Conservation (phyloP, 2,113 vertebrate species). For the Chloroceryle aenea region DNA sequence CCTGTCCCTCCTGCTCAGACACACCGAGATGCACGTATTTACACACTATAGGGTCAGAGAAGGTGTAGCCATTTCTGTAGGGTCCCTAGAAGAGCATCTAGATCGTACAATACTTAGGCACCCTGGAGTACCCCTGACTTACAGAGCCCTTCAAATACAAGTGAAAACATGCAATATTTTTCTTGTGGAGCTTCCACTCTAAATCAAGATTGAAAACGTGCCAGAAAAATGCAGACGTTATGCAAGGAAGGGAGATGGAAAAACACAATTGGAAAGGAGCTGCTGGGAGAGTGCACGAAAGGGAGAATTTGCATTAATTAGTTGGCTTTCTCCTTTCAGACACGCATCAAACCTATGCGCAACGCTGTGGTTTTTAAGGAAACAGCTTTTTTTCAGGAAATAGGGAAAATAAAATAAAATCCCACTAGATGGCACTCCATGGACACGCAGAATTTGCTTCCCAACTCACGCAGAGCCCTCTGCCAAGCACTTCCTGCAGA, state of each 20-base stretch:
- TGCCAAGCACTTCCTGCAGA: background rate
- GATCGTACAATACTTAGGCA: background rate
- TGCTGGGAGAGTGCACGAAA: fast-evolving
- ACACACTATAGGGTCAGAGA: background rate
- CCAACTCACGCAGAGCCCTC: fast-evolving
- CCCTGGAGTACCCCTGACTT: background rate
- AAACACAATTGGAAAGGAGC: background rate
- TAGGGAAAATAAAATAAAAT: fast-evolving
- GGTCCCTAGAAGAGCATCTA: background rate
- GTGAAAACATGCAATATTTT: background rate
- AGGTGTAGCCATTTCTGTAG: background rate
- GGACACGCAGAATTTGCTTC: background rate
- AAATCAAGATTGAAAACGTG: background rate
- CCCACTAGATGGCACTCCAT: constrained; percentile 64
- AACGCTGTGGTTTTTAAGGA: background rate
- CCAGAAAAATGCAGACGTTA: background rate
- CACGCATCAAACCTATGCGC: background rate
- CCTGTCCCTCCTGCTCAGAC: background rate
- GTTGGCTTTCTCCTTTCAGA: background rate
- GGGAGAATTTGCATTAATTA: background rate
- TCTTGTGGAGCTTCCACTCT: background rate
- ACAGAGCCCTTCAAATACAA: background rate
- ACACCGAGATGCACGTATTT: fast-evolving
- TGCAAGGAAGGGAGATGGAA: background rate
- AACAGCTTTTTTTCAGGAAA: background rate